Evolutionary conservation across 2,797 vertebrate genomes (phyloP), one percentile per base, ranked within the genome.

Genomic region (Enteromius unitaeniatus): DNA sequence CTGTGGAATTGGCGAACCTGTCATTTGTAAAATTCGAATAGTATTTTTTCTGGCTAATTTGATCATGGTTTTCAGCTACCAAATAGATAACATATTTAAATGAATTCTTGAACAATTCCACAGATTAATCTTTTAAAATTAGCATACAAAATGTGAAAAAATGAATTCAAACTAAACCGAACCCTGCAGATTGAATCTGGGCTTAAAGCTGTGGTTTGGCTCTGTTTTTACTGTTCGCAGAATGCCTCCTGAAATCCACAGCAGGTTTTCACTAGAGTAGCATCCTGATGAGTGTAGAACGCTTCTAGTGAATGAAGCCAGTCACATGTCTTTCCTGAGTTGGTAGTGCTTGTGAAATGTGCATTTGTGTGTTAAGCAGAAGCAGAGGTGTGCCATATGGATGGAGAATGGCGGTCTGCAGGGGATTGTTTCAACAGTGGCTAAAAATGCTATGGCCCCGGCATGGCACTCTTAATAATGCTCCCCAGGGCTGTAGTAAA

Each of bases 311-410:
- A 64, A 82, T 45, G 34, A 76, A 83, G 49, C 81, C 34, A 77
- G 23, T 67, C 34, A 4, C 49, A 77, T 28, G 13, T 10, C 34
- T 68, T 53, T 76, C 23, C n/a, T 60, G 40, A 31, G 55, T 47
- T 79, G 47, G 62, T 10, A 75, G 49, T 2, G 26, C 26, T 75
- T 53, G 47, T 51, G 47, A 77, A 11, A 47, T 69, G 79, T 53
- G 23, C 49, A 55, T 45, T 77, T 69, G 81, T 69, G 68, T 77
- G 78, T 84, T 86, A 87, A 84, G 67, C 4, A 88, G 76, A 81
- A 89, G 85, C 86, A 91, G 90, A 92, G 91, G 88, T 90, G 87
- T 84, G 85, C 90, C 92, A 93, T 94, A 93, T 94, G 93, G 91
- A 84, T 82, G 87, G 68, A 90, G 89, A 92, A 91, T 90, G 84